These are phyloP conservation scores for Stenichneumon culpator DNA, from an alignment of 2,888 invertebrate species.

Conservation along the genomic window DNA sequence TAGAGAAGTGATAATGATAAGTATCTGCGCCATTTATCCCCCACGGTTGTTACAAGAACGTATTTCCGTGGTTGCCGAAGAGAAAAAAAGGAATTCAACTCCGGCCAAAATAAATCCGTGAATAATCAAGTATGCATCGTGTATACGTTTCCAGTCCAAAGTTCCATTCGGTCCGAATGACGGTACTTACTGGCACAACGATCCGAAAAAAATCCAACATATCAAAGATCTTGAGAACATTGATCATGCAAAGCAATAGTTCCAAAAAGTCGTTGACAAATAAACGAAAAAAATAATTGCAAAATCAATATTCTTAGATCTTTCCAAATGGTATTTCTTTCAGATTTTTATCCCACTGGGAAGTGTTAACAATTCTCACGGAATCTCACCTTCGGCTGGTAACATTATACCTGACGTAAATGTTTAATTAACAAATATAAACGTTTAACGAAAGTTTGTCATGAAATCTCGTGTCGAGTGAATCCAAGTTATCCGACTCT, in stretches of 20 bases:
- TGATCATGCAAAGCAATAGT: background rate
- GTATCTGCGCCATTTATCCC: too few species aligned
- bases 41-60: background rate
- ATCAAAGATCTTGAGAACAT: background rate
- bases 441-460: background rate
- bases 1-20: background rate
- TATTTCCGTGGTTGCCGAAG: background rate
- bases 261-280: background rate
- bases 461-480: background rate
- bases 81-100: constrained; percentile 1
- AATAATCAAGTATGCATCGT: background rate
- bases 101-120: too few species aligned
- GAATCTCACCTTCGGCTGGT: background rate
- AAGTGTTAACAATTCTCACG: background rate
- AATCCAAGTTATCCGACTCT: background rate
- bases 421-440: background rate
- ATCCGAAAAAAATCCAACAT: background rate
- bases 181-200: background rate
- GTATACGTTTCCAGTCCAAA: background rate
- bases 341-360: background rate
- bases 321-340: background rate
- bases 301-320: background rate
- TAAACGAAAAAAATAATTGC: background rate
- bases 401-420: background rate
- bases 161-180: background rate